Evolutionary conservation across 2,113 vertebrate genomes (phyloP), one percentile per base, ranked within the genome.

Genomic region (Bubo blakistoni): DNA sequence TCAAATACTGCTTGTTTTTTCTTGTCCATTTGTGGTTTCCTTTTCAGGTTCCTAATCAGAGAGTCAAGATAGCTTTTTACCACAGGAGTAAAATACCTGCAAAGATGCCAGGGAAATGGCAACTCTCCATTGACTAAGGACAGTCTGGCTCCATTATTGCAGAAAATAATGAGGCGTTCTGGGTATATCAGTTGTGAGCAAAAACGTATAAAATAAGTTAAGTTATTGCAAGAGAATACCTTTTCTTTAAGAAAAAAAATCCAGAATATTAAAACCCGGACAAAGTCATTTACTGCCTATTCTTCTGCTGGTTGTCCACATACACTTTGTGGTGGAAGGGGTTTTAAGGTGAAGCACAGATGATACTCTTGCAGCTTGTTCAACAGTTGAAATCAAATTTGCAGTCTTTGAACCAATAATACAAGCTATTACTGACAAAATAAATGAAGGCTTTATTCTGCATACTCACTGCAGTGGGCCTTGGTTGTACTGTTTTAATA

Each of bases 231-330:
- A 72, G 24, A 26, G 3, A 49, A 47, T 38, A 26, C 12, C 2
- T 73, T 55, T 70, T 65, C 38, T 16, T 7, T 6, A 25, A 1
- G 13, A 42, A 36, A 2, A 13, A 4, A 6, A 40, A 30, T 27
- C 6, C 11, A n/a, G 34, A 76, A 11, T 81, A 62, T 44, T 36
- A 81, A 72, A 29, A 61, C 8, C 29, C 62, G 63, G 18, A 36
- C 4, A 51, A 38, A 73, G 26, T 69, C 0, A 11, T 82, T 89
- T 84, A 29, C 38, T 62, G 19, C 44, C 52, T 54, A 2, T 52
- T 52, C 18, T 90, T 61, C 69, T 63, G 12, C 47, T 83, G 42
- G 27, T 70, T 0, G 0, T 49, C 47, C 2, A 2, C 1, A 1
- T 52, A n/a, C 7, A 7, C 7, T 40, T 70, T 22, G 7, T 55